Base-by-base conservation (phyloP, 2,888 invertebrate genomes). In the Choristoneura rosaceana region DNA sequence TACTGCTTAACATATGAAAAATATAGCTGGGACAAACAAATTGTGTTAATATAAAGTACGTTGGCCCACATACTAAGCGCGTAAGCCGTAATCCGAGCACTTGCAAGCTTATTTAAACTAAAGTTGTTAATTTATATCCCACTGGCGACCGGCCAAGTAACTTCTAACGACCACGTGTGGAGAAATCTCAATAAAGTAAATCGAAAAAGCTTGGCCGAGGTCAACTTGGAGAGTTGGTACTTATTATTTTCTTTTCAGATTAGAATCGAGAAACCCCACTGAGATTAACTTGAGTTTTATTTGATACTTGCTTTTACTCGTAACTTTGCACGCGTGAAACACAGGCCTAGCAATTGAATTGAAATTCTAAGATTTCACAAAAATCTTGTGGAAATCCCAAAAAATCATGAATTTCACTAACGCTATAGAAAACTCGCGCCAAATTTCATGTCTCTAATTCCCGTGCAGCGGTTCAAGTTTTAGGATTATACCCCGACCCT, bases 61-160 rank as follows among this genome's bases (percentile, higher is more conserved):
- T 50, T 65, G 50, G 65, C 70, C 60, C 34, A 50, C 60, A 64
- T 64, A 34, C 64, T 45, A 34, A 43, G 25, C 9, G 47, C 12
- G 47, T 64, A 33, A 45, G 34, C 34, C n/a, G 41, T 66, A 43
- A 66, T 43, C 66, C 55, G 41, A 66, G 55, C 59, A 59, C 67
- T 62, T 68, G 67, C 55, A 17, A 66, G 71, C 71, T 71, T 71
- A 71, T 71, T 71, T 71, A 71, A 71, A 71, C 62, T 68, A 62
- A 71, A 71, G 71, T 45, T 55, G 65, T 38, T 71, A 68, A 71
- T 71, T 71, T 71, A 71, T 71, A 71, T 3, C 43, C 41, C 38
- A 68, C 62, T 71, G 71, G 71, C 67, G 45, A 55, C 15, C 45
- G 17, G 71, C 71, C 71, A 71, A 67, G 62, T 67, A 67, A 71